phyloP scores from a whole-genome alignment of 2,113 vertebrate species.

The Thryonomys swinderianus region DNA sequence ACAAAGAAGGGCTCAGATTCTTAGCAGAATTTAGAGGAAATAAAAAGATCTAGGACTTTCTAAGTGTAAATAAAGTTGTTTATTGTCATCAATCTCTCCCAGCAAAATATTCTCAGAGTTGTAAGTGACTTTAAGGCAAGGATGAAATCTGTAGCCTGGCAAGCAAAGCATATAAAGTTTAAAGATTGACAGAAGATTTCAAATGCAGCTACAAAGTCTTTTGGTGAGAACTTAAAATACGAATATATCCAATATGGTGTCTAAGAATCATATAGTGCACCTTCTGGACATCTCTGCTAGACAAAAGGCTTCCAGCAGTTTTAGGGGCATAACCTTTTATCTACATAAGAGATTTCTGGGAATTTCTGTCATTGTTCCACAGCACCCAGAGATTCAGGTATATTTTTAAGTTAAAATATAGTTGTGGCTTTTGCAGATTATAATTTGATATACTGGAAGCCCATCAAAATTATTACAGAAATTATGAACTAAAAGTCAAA shows the following conservation, averaged over 20 bases:
- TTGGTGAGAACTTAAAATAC: neutral
- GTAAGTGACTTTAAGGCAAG: slow-evolving; percentile 7
- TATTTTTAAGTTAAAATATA: neutral
- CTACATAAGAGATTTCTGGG: neutral
- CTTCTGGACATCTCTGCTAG: neutral
- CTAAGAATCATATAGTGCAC: neutral
- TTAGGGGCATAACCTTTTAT: neutral
- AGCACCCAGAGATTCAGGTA: neutral
- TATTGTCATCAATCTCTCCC: neutral
- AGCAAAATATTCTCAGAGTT: slow-evolving; percentile 20
- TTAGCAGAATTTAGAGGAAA: neutral
- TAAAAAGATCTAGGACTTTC: neutral
- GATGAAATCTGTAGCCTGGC: slow-evolving; percentile 1
- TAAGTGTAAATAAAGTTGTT: slow-evolving; percentile 29
- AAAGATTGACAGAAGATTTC: neutral
- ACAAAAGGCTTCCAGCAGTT: neutral
- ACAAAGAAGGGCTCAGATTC: neutral
- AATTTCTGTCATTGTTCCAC: neutral
- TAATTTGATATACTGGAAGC: neutral
- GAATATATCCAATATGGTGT: neutral
- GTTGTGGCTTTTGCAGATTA: neutral
- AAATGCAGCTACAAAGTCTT: neutral
- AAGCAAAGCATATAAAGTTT: neutral
- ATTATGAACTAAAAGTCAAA: neutral
- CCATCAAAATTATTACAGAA: neutral